Evolutionary conservation across 2,888 invertebrate genomes (phyloP), one percentile per base, ranked within the genome.

Genomic region (Diadegma fenestrale): DNA sequence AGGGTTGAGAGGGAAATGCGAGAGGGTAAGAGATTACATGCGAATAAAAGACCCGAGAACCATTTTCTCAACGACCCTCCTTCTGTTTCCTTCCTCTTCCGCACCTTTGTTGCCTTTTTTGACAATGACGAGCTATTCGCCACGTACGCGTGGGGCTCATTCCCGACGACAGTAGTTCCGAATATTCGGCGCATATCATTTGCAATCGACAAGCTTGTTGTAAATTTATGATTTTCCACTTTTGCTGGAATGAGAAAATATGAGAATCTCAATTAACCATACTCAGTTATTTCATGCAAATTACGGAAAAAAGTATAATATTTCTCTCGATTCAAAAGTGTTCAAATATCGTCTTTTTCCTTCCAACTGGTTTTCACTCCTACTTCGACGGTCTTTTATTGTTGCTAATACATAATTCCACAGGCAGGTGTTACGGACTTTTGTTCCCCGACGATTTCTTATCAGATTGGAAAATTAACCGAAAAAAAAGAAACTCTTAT

Each of bases 61-160:
- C 51, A 78, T 68, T 78, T 78, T 68, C 77, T 26, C 54, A 54
- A 41, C 45, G 54, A 78, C 26, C 51, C 6, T 37, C 37, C 64
- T 30, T 17, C 30, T 14, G 26, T 26, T 14, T 58, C 1, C 26
- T 58, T 26, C 26, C 58, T 58, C 26, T 58, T 26, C 4, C 5
- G 12, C 14, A 6, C 58, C 14, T 6, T 58, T 26, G 26, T 58
- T 51, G 51, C 33, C 33, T 37, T 54, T 26, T 54, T 30, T n/a
- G 69, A 69, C 69, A 51, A 69, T n/a, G 48, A 69, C 69, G 26
- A 45, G 69, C 69, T 48, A 45, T 69, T 45, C 45, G 30, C 30
- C 17, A 69, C 26, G 2, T 10, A 4, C 26, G 1, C 2, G 64
- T 64, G 30, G 10, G 14, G 14, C 43, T 43, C 19, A 26, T 68